Conservation (phyloP, 2,888 invertebrate species). For the Microplitis manilae region DNA sequence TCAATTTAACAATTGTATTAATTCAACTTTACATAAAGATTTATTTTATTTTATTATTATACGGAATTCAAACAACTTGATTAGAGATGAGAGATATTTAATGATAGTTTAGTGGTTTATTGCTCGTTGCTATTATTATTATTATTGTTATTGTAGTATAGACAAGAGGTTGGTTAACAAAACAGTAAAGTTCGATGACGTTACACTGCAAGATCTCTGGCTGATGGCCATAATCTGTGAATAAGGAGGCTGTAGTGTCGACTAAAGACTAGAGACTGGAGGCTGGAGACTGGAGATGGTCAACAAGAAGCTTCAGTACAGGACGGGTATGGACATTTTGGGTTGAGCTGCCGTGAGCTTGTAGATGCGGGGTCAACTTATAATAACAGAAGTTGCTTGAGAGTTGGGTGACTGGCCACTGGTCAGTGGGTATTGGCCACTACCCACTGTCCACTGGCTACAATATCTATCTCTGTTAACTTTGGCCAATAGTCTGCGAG, state of each 20-base stretch:
- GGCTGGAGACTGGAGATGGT: slow-evolving; percentile 42
- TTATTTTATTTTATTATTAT: background rate
- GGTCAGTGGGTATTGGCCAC: slow-evolving; percentile 49
- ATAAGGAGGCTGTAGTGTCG: no score
- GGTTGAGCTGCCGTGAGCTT: slow-evolving; percentile 8
- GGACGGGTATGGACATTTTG: slow-evolving; percentile 39
- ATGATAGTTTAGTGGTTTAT: slow-evolving; percentile 1
- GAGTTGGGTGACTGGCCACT: slow-evolving; percentile 69
- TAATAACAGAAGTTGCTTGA: slow-evolving; percentile 71
- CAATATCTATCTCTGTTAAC: no score
- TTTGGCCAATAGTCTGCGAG: slow-evolving; percentile 56
- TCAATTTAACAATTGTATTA: background rate
- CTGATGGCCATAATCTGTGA: slow-evolving; percentile 70
- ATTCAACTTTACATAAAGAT: background rate
- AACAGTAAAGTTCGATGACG: slow-evolving; percentile 49
- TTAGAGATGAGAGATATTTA: background rate
- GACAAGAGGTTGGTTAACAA: background rate
- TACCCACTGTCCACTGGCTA: no score
- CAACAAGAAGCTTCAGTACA: slow-evolving; percentile 34
- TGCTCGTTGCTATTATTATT: background rate
- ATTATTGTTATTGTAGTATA: background rate
- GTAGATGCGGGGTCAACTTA: slow-evolving; percentile 67
- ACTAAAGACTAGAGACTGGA: no score
- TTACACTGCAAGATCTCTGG: slow-evolving; percentile 64
- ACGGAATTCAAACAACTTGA: background rate